phyloP scores from a whole-genome alignment of 2,888 invertebrate genomes.

The Diaphora mendica region DNA sequence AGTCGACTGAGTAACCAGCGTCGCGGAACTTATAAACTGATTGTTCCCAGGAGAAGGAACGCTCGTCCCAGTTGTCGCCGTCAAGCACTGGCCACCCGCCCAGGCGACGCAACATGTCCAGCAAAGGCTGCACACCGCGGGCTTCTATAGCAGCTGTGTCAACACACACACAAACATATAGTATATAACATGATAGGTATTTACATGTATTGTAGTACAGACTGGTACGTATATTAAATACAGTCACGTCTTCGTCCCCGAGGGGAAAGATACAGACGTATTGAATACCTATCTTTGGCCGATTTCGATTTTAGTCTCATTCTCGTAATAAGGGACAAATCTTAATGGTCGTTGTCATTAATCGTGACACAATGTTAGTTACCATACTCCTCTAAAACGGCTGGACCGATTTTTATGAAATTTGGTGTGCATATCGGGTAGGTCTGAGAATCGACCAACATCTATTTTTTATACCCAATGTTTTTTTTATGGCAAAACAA shows the following conservation, averaged over 20 bases:
- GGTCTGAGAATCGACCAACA: no score
- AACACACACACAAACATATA: neutral
- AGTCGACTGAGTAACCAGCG: conserved; percentile 95
- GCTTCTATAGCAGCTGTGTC: conserved; percentile 92
- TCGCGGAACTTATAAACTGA: conserved; percentile 93
- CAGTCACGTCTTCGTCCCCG: no score
- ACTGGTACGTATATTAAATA: neutral
- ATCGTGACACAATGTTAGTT: no score
- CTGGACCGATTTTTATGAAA: no score
- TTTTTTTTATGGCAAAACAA: no score
- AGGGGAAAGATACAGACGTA: no score
- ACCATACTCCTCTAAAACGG: no score
- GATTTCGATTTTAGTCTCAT: neutral
- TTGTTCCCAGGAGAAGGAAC: conserved; percentile 92
- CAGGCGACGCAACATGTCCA: conserved; percentile 89
- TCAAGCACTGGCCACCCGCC: conserved; percentile 98
- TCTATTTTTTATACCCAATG: no score
- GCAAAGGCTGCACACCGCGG: conserved; percentile 91
- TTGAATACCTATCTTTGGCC: neutral
- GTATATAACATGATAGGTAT: neutral
- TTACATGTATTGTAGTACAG: neutral
- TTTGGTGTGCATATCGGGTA: no score
- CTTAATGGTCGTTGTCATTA: no score
- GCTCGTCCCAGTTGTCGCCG: conserved; percentile 90
- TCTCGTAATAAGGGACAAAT: neutral